phyloP scores from a whole-genome alignment of 2,888 invertebrate genomes.

The Nephrotoma guestfalica region DNA sequence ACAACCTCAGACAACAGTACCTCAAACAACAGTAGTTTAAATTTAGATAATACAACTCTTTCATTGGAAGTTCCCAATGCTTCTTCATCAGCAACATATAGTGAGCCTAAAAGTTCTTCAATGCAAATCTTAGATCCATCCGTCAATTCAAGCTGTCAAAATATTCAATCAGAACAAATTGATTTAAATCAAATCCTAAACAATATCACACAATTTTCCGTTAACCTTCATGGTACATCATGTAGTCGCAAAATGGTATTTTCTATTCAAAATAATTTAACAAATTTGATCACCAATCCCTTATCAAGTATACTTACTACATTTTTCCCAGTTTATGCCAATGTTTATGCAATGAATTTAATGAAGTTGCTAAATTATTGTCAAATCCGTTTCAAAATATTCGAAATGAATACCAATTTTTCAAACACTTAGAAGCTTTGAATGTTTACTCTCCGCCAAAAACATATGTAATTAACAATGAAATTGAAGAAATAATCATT shows the following conservation, averaged over 20 bases:
- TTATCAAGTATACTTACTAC: not conserved
- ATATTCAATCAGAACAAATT: not conserved
- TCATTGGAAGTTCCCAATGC: no score
- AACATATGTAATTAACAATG: not conserved
- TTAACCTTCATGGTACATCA: not conserved
- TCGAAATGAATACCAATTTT: not conserved
- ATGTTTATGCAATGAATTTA: not conserved
- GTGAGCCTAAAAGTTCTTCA: not conserved
- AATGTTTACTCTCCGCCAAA: not conserved
- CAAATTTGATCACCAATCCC: not conserved
- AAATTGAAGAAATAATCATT: not conserved
- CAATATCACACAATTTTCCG: not conserved
- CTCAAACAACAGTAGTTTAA: not conserved
- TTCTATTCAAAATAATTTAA: not conserved
- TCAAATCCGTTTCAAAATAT: not conserved
- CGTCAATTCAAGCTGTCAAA: not conserved
- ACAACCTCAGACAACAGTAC: not conserved
- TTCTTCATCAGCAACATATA: no score
- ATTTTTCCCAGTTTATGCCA: not conserved
- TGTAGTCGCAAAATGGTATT: not conserved
- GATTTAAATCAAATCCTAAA: not conserved
- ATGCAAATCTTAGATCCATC: not conserved
- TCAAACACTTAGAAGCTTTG: not conserved
- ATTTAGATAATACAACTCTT: not conserved
- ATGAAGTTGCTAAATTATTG: not conserved